Evolutionary conservation across 1,140 invertebrate species (phyloP).

Genomic region (Harlomillsia oculata): DNA sequence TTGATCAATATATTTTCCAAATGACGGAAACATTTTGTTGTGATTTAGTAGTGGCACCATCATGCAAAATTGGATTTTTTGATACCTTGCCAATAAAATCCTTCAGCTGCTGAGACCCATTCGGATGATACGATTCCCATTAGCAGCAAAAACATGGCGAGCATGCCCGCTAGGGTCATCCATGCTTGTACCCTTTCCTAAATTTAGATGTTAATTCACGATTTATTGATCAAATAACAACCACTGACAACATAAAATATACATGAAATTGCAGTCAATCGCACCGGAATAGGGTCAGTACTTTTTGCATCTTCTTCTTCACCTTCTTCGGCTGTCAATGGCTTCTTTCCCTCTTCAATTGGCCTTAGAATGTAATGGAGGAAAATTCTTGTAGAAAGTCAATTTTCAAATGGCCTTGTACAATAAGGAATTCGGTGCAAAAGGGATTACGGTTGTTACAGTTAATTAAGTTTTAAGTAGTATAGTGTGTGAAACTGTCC

Average conservation of each 20-base stretch:
- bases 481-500: too few species aligned
- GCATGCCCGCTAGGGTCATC: background rate
- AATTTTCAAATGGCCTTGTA: too few species aligned
- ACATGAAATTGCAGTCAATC: too few species aligned
- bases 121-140: constrained; percentile 19
- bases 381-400: background rate
- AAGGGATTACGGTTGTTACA: too few species aligned
- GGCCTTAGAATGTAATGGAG: background rate
- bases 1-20: background rate
- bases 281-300: constrained; percentile 1
- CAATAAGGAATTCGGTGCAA: too few species aligned
- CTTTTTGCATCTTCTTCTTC: background rate
- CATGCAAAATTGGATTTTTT: background rate
- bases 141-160: constrained; percentile 8
- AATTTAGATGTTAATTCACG: background rate
- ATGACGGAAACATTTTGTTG: background rate
- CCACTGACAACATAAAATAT: too few species aligned
- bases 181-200: constrained; percentile 15
- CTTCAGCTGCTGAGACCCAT: constrained; percentile 15
- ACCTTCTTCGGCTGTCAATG: constrained; percentile 3
- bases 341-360: constrained; percentile 1
- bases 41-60: background rate
- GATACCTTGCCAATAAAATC: constrained; percentile 16
- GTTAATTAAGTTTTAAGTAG: too few species aligned
- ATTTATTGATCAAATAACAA: background rate